These are phyloP conservation scores for Bubo blakistoni DNA, from an alignment of 2,113 vertebrate genomes.

Conservation along the genomic window DNA sequence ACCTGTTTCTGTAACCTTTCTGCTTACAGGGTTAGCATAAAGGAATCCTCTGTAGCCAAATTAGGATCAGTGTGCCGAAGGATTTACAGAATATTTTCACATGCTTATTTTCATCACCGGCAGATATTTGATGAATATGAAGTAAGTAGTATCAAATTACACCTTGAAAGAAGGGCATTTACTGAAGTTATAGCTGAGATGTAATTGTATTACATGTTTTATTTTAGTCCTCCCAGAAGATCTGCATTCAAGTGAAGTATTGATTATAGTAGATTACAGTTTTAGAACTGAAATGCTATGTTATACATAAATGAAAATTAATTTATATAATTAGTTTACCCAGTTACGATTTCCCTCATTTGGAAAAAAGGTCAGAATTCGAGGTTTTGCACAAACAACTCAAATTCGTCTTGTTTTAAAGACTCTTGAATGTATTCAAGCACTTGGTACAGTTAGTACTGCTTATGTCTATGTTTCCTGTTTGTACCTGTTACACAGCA, in stretches of 20 bases:
- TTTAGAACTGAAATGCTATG: not conserved
- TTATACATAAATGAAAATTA: not conserved
- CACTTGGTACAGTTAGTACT: not conserved
- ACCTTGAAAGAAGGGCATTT: not conserved
- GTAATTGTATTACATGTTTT: not conserved
- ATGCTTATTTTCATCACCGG: constrained; percentile 98
- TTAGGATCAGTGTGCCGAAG: constrained; percentile 97
- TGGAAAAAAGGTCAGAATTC: not conserved
- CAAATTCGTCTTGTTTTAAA: not conserved
- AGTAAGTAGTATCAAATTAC: constrained; percentile 74
- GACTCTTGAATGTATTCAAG: not conserved
- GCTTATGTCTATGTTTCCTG: not conserved
- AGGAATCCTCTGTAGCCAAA: constrained; percentile 99
- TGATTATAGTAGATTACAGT: not conserved
- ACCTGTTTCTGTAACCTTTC: constrained; percentile 1
- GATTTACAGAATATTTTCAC: constrained; percentile 99
- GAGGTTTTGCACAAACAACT: not conserved
- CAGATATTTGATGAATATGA: constrained; percentile 99
- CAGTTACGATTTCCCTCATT: not conserved
- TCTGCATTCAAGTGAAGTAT: not conserved
- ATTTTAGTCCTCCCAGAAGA: not conserved
- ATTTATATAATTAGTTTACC: not conserved
- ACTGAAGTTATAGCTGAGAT: not conserved
- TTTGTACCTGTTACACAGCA: not conserved
- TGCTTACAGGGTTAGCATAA: constrained; percentile 93